Base-by-base conservation (phyloP, 2,797 vertebrate genomes). In the Oreochromis grahami region DNA sequence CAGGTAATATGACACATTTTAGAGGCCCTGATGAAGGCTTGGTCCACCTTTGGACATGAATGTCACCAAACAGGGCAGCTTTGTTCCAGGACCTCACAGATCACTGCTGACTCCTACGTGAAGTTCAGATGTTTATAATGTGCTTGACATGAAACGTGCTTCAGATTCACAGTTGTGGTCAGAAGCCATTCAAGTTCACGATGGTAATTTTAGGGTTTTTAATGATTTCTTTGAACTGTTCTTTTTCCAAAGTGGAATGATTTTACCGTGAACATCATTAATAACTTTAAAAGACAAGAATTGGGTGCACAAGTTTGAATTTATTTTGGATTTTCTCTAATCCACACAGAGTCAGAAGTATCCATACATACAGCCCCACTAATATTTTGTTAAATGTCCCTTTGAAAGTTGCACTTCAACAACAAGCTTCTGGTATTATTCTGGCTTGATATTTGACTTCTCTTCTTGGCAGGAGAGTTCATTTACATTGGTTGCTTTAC, bases 31-130 rank as follows among this genome's bases (percentile, higher is more conserved):
- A 9, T 41, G 32, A 83, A 26, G 60, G 43, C 53, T 48, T 77
- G 32, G 63, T 82, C 17, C 7, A 80, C 32, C 78, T 82, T 78
- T 85, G 84, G 78, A 83, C 77, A 53, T 32, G 21, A 63, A 41
- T 21, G 8, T 77, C 41, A 13, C 4, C 14, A 70, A 36, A 17
- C 41, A 56, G 12, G 29, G 32, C 4, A 12, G 8, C 7, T 50
- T 68, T 14, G 34, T 17, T 79, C 4, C 3, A 48, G 6, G 26
- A 72, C 21, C 14, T 77, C 5, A 51, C 4, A 10, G 14, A 81
- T 52, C 41, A 41, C 29, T 76, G 53, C 65, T 63, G 34, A 8
- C 52, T 82, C 48, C 32, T 32, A 45, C 4, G 48, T 2, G 38
- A 45, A 52, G 72, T 70, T 78, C 12, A 72, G 43, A 79, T 60